Base-by-base conservation (phyloP, 2,113 vertebrate species). In the Penelope pileata region DNA sequence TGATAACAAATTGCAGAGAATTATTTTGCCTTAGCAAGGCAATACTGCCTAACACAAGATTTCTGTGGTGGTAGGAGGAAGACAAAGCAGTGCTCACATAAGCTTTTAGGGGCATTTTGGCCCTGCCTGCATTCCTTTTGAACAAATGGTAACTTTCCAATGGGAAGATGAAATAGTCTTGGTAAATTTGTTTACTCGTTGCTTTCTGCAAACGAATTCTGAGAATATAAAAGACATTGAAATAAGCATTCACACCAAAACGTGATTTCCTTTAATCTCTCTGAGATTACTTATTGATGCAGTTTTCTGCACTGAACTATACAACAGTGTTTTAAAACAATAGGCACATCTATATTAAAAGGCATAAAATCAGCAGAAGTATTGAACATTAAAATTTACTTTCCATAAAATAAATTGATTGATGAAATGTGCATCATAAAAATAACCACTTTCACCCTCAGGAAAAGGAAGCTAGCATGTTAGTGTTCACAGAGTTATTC, bases 371-470 rank as follows among this genome's bases (percentile, higher is more conserved):
- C 90, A 89, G 62, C 58, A 72, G 66, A 91, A 73, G 51, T 51
- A 82, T 40, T 83, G 69, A 91, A 88, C 40, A 29, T 83, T 53
- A 89, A 85, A 62, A 50, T 91, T 91, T 91, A 60, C 45, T 93
- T 92, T 83, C 90, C 62, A 58, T 92, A 89, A 96, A 89, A 90
- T 58, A 85, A 89, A 93, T 83, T 47, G 77, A 90, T 91, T 90
- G 84, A 83, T 84, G 88, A 91, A 92, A 87, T 88, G 66, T 76
- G 34, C 48, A 67, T 87, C 75, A 34, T 89, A 90, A 93, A 91
- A 92, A 83, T 45, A 75, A 83, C 58, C 36, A 38, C 47, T 66
- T 95, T 82, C 84, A 24, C 23, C 80, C 43, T 82, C 38, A 24
- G 60, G 56, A 59, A 56, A 51, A 88, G 74, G 88, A 86, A 94